Evolutionary conservation across 2,888 invertebrate species (phyloP), one percentile per base, ranked within the genome.

Genomic region (Morpho deidamia): DNA sequence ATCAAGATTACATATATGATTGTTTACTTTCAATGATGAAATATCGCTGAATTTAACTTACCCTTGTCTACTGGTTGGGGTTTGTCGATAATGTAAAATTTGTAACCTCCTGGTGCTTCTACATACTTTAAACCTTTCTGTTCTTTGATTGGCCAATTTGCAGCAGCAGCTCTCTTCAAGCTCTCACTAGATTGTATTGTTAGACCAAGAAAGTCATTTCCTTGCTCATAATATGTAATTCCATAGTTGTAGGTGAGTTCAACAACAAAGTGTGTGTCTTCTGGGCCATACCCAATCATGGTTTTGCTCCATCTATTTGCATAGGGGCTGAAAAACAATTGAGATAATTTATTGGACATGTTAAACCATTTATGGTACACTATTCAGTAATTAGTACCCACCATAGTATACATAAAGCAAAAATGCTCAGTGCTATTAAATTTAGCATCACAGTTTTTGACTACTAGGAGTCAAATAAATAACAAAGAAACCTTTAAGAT

Each of bases 221-320:
- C 99, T 65, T 92, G 83, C 66, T 95, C 94, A 74, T 99, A 99
- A 47, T 92, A 90, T 60, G 94, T 94, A 14, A 99, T 93, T 14
- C 97, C 97, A 77, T 99, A 99, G 80, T 99, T 99, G 81, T 99
- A 99, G 9, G 99, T 99, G 43, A 99, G 90, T 77, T 99, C 99
- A 14, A 99, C 91, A 0, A 97, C 99, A 89, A 99, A 99, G 83
- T 99, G 96, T 50, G 92, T 91, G 68, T 97, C 95, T 85, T 99
- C 99, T 0, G 96, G 94, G 0, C 99, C 99, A 83, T 98, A 99
- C 1, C 99, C 99, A 44, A 99, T 92, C 99, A 99, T 99, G 0
- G 99, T 99, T 89, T 99, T 99, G 76, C 98, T 98, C 99, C 99
- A 99, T 66, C 96, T 94, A 69, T 97, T 98, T 69, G 96, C 97